Conservation (phyloP, 1,140 invertebrate species). For the Pseudomyrmex sp. region DNA sequence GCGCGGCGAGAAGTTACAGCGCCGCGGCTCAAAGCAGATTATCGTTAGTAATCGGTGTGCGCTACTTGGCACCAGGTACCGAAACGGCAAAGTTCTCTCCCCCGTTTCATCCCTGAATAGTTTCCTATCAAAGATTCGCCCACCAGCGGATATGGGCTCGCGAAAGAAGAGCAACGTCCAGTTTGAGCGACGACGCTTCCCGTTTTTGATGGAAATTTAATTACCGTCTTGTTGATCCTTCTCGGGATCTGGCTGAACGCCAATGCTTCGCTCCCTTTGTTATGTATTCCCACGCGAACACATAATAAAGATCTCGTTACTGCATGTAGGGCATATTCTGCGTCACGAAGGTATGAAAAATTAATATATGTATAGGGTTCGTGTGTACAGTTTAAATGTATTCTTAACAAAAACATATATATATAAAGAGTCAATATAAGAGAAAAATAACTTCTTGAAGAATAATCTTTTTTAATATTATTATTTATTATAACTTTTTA, state of each 20-base stretch:
- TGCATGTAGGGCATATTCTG: neutral
- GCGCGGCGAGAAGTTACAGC: slow-evolving; percentile 49
- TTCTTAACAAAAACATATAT: neutral
- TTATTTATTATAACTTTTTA: no score
- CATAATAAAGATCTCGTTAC: neutral
- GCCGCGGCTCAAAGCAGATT: slow-evolving; percentile 51
- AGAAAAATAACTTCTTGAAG: no score
- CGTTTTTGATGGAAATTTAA: slow-evolving; percentile 45
- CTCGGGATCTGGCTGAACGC: slow-evolving; percentile 11
- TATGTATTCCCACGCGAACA: neutral
- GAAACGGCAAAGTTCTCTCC: slow-evolving; percentile 19
- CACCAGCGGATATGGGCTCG: neutral
- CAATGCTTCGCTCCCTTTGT: slow-evolving; percentile 2
- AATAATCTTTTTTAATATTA: no score
- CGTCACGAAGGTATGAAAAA: neutral
- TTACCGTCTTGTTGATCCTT: slow-evolving; percentile 19
- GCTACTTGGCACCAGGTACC: slow-evolving; percentile 32
- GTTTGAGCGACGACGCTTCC: slow-evolving; percentile 1
- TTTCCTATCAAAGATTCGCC: slow-evolving; percentile 9
- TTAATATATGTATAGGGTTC: neutral
- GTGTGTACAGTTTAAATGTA: neutral
- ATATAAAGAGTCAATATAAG: neutral
- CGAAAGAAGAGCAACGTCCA: neutral
- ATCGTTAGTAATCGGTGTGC: slow-evolving; percentile 18
- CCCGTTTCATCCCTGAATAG: neutral